Base-by-base conservation (phyloP, 2,113 vertebrate genomes). In the Athene noctua region DNA sequence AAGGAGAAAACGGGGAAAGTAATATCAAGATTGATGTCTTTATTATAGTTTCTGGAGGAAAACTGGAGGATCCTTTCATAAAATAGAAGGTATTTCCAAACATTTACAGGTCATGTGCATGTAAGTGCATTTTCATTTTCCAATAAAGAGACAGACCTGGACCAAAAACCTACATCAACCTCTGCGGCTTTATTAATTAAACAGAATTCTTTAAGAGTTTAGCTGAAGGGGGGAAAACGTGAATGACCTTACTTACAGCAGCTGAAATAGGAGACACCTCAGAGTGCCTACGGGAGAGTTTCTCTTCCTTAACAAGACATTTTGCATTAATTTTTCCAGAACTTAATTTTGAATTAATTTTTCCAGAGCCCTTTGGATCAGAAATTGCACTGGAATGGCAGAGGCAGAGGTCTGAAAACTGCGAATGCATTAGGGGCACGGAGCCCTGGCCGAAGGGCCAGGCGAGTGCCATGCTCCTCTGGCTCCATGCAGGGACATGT, bases 401-500 rank as follows among this genome's bases (percentile, higher is more conserved):
- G 32, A 63, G 32, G 36, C 32, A 59, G 55, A 38, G 40, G 27
- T 66, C 42, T 86, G 52, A 51, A 92, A 83, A 54, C 47, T 46
- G 32, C 2, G 25, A 79, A 42, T n/a, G 8, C 1, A 0, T 42
- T 54, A 38, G 13, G 22, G 26, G 16, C 38, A 16, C 1, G 2
- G 70, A 89, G 32, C 20, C 25, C 13, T 20, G 11, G 3, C 58
- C 85, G 63, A 36, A 44, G 73, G 1, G 1, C 15, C 17, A 5
- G 5, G 34, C 1, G 8, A 20, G 13, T 55, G 63, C 68, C 1
- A 1, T 0, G 2, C 7, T 55, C 5, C 23, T 21, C 42, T 71
- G 63, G 30, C 30, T 92, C 68, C 1, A 1, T 61, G 47, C 42
- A 67, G 73, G 54, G 63, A 27, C 4, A 0, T 72, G 47, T 54